Base-by-base conservation (phyloP, 2,888 invertebrate species). In the Drosophila pseudotalamancana region DNA sequence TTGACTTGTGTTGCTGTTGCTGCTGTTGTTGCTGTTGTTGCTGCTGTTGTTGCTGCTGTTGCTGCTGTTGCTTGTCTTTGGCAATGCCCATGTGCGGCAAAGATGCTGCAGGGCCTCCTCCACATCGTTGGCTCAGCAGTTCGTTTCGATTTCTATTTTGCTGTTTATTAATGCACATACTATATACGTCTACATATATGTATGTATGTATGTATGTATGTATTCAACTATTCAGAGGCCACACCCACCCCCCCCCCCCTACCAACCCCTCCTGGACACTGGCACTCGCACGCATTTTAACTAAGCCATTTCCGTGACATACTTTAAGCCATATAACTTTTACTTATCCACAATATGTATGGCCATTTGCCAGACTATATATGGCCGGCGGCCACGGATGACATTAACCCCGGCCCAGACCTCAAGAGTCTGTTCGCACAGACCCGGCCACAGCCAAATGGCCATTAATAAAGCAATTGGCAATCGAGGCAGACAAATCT, bases 81-180 rank as follows among this genome's bases (percentile, higher is more conserved):
- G 82, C 80, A 60, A 69, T 63, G 72, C 60, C 65, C 72, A 67
- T 64, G 73, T 75, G 79, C 55, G 64, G 63, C 59, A n/a, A 40
- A 62, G 48, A 40, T 59, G 73, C 73, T 71, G 73, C 67, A 76
- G 73, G 67, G 69, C 55, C 43, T 49, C 42, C 65, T 65, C 27
- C 34, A 39, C 39, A 25, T 45, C 35, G 27, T 18, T 32, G 55
- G 54, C 39, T 54, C 46, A 19, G 32, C 48, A 45, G 61, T 51
- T 69, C 75, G 78, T 76, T 81, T 87, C 83, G 87, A 85, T 87
- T 87, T 83, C 87, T 85, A 85, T 87, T 87, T 83, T 64, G 74
- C 59, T 70, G 55, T 69, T 83, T 79, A 79, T 76, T 82, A 81
- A 81, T 81, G 87, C 84, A 83, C 21, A 27, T 27, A 27, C 27